Conservation (phyloP, 2,797 vertebrate genomes). For the Hypotaenidia philippensis region DNA sequence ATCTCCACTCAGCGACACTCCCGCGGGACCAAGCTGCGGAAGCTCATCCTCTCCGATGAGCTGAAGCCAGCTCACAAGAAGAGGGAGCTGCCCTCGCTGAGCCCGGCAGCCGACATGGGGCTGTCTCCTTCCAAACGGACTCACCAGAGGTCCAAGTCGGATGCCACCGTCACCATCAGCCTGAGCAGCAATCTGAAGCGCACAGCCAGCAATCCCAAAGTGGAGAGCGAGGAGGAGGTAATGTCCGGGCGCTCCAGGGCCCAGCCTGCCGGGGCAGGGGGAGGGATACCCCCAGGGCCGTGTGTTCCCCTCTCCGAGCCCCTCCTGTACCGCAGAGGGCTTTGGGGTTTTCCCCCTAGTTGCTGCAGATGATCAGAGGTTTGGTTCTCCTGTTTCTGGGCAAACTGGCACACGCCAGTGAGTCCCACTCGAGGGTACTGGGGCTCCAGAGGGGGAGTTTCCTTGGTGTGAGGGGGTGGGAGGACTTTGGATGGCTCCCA, state of each 20-base stretch:
- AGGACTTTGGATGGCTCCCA: background rate
- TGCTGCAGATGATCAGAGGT: background rate
- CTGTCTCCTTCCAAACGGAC: slow-evolving; percentile 94
- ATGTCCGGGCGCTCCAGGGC: background rate
- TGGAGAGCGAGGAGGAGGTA: slow-evolving; percentile 96
- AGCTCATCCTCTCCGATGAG: slow-evolving; percentile 95
- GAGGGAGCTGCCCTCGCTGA: slow-evolving; percentile 76
- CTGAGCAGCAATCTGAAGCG: slow-evolving; percentile 95
- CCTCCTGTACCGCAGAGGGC: background rate
- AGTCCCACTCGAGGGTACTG: accelerated
- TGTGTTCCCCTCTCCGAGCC: background rate
- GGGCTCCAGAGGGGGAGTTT: background rate
- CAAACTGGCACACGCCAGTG: accelerated
- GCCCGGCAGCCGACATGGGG: slow-evolving; percentile 78
- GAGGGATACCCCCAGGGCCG: background rate
- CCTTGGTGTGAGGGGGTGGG: background rate
- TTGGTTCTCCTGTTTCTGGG: background rate
- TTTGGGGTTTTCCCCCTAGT: background rate
- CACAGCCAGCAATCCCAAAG: slow-evolving; percentile 96
- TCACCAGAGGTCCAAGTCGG: slow-evolving; percentile 97
- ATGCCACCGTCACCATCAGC: slow-evolving; percentile 92
- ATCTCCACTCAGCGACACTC: slow-evolving; percentile 97
- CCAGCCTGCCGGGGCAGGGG: background rate
- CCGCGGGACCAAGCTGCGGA: slow-evolving; percentile 92
- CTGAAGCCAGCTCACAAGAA: slow-evolving; percentile 88